These are phyloP conservation scores for Basileuterus tristriatus DNA, from an alignment of 2,797 vertebrate genomes.

Conservation along the genomic window DNA sequence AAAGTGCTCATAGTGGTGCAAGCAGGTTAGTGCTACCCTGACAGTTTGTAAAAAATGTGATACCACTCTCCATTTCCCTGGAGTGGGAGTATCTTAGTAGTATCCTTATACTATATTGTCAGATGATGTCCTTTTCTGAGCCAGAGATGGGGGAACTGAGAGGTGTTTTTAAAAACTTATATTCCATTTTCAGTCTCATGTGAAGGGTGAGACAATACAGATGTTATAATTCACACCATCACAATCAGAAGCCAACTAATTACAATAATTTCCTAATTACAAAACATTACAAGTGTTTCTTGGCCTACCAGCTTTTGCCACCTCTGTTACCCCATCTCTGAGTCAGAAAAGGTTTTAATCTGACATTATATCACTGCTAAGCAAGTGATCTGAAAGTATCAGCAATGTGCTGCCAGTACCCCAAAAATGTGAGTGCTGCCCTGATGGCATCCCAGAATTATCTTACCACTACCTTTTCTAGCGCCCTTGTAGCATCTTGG, in stretches of 20 bases:
- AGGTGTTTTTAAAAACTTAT: not conserved
- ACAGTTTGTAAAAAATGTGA: fast-evolving
- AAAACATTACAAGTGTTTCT: no score
- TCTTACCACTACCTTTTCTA: not conserved
- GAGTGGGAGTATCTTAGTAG: not conserved
- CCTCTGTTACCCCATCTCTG: not conserved
- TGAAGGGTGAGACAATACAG: not conserved
- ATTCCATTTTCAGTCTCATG: not conserved
- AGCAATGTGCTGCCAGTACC: not conserved
- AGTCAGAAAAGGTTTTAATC: not conserved
- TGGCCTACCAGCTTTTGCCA: no score
- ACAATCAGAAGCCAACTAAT: not conserved
- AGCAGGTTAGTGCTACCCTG: not conserved
- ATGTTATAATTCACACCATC: not conserved
- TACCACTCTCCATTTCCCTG: not conserved
- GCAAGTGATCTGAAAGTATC: not conserved
- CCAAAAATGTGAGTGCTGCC: not conserved
- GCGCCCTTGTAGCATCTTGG: not conserved
- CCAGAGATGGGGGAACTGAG: not conserved
- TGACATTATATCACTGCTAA: not conserved
- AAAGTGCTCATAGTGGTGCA: not conserved
- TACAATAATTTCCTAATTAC: no score
- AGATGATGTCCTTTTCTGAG: not conserved
- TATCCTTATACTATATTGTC: not conserved
- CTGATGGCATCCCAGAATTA: not conserved